Evolutionary conservation across 1,140 invertebrate genomes (phyloP).

Genomic region (Drosophila mayri): DNA sequence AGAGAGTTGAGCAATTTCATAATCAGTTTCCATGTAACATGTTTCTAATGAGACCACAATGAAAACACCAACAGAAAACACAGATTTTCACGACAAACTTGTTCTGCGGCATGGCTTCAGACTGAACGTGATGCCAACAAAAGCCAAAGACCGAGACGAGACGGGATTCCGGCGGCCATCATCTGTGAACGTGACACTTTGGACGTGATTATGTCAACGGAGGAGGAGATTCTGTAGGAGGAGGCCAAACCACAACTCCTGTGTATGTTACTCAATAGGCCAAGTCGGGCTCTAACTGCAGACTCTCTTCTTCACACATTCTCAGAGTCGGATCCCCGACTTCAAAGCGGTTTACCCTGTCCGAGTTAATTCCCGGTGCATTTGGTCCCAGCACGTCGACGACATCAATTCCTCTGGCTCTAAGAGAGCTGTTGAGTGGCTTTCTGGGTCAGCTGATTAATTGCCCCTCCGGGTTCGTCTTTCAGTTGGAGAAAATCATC

Average conservation of each 20-base stretch:
- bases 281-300: slow-evolving; percentile 66
- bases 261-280: slow-evolving; percentile 73
- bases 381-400: slow-evolving; percentile 56
- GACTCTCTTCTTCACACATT: slow-evolving; percentile 50
- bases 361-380: slow-evolving; percentile 62
- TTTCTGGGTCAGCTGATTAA: slow-evolving; percentile 77
- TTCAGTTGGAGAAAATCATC: slow-evolving; percentile 19
- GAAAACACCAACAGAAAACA: slow-evolving; percentile 17
- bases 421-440: slow-evolving; percentile 16
- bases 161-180: slow-evolving; percentile 42
- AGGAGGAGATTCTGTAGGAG: not conserved
- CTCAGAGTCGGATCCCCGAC: slow-evolving; percentile 8
- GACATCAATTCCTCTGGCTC: slow-evolving; percentile 28
- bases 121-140: slow-evolving; percentile 77
- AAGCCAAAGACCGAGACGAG: slow-evolving; percentile 51
- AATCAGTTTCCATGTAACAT: slow-evolving; percentile 77
- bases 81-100: slow-evolving; percentile 58
- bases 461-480: slow-evolving; percentile 42
- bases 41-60: slow-evolving; percentile 75
- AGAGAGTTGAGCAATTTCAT: slow-evolving; percentile 59
- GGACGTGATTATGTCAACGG: slow-evolving; percentile 79
- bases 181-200: slow-evolving; percentile 74
- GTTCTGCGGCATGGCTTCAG: slow-evolving; percentile 48
- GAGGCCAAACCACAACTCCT: not conserved
- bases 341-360: slow-evolving; percentile 46